phyloP scores from a whole-genome alignment of 2,888 invertebrate genomes.

The Cantharis nigra region DNA sequence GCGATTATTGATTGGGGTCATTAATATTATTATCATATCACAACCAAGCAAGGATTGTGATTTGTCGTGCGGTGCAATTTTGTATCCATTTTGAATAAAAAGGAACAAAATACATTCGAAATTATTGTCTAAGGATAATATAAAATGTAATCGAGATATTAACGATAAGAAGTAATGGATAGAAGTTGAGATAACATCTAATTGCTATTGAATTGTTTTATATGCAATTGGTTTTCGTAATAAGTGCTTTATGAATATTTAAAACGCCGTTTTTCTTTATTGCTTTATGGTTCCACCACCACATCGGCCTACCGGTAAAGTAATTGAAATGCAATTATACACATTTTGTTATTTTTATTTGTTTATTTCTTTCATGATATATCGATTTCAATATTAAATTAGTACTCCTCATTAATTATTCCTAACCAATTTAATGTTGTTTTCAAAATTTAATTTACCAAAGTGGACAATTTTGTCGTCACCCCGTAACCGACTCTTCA shows the following conservation, averaged over 20 bases:
- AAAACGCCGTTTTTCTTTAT: slow-evolving; percentile 22
- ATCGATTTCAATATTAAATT: not conserved
- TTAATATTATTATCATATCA: not conserved
- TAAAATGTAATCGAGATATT: slow-evolving; percentile 29
- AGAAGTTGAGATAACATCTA: slow-evolving; percentile 29
- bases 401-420: not conserved
- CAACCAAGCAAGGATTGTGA: not conserved
- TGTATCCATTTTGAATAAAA: not conserved
- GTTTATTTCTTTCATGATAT: not conserved
- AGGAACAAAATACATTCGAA: not conserved
- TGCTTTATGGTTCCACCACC: slow-evolving; percentile 12
- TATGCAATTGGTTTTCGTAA: slow-evolving; percentile 27
- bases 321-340: slow-evolving; percentile 24
- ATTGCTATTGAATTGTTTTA: slow-evolving; percentile 29
- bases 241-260: slow-evolving; percentile 27
- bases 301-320: slow-evolving; percentile 6
- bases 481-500: not conserved
- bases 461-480: not conserved
- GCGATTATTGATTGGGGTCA: not conserved
- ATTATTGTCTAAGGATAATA: slow-evolving; percentile 12
- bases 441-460: not conserved
- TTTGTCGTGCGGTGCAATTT: not conserved
- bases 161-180: slow-evolving; percentile 27
- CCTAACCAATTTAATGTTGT: not conserved
- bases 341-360: not conserved